These are phyloP conservation scores for Rotaria magnacalcarata DNA, from an alignment of 2,888 invertebrate species.

Conservation along the genomic window DNA sequence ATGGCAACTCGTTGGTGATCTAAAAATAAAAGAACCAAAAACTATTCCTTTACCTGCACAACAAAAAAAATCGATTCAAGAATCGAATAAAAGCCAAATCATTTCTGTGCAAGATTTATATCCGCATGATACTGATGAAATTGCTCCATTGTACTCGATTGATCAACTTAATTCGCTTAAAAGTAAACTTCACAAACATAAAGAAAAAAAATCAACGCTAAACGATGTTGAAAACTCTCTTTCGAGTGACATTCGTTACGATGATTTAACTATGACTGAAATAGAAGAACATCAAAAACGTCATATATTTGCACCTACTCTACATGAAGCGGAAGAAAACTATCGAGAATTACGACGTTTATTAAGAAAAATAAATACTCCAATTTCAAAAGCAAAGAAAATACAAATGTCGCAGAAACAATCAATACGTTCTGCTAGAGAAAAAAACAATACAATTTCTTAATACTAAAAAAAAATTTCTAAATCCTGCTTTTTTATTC, in stretches of 20 bases:
- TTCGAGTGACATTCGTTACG: not conserved
- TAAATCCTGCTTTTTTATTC: too few species aligned
- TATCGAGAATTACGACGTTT: slow-evolving; percentile 25
- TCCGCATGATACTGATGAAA: not conserved
- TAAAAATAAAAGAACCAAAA: not conserved
- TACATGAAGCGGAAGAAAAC: not conserved
- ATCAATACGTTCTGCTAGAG: too few species aligned
- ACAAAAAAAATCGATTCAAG: not conserved
- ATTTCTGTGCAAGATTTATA: not conserved
- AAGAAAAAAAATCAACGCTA: not conserved
- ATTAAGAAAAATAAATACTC: not conserved
- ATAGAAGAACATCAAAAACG: not conserved
- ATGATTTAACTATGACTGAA: not conserved
- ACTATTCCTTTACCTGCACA: not conserved
- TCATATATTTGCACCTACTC: not conserved
- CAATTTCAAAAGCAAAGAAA: not conserved
- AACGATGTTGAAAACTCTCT: not conserved
- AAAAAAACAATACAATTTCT: too few species aligned
- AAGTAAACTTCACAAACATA: not conserved
- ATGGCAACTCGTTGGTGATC: not conserved
- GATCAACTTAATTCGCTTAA: not conserved
- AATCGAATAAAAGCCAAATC: not conserved
- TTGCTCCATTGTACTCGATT: not conserved
- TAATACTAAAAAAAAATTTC: too few species aligned
- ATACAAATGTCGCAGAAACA: not conserved